These are phyloP conservation scores for Emys orbicularis DNA, from an alignment of 2,797 vertebrate species.

Conservation along the genomic window DNA sequence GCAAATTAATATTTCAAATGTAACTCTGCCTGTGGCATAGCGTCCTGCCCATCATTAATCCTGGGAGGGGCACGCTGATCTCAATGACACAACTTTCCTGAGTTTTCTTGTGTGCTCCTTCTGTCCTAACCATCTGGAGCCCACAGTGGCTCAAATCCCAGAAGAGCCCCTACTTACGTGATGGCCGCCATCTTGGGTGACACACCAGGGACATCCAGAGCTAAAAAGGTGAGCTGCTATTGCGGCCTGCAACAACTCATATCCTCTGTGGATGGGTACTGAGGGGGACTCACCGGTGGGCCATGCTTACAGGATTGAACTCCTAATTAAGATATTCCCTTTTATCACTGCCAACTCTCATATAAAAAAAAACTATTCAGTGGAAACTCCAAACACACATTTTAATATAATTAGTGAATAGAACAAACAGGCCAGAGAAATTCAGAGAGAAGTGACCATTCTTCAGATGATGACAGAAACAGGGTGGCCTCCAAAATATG, in stretches of 20 bases:
- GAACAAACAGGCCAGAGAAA: accelerated
- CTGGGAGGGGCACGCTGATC: background rate
- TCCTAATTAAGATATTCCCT: accelerated
- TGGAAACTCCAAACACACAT: accelerated
- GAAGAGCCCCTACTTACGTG: background rate
- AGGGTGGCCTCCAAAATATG: accelerated
- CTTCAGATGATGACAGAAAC: background rate
- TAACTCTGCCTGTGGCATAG: background rate
- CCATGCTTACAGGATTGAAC: background rate
- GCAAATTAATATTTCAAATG: background rate
- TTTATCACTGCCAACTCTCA: background rate
- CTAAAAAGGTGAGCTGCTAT: background rate
- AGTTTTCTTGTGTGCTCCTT: background rate
- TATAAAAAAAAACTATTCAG: background rate
- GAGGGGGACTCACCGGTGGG: background rate
- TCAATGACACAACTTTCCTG: background rate
- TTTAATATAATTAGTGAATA: background rate
- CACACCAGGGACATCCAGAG: background rate
- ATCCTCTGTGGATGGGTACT: background rate
- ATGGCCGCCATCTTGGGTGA: background rate
- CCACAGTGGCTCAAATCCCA: background rate
- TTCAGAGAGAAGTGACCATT: background rate
- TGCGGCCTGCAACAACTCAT: background rate
- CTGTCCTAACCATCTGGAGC: background rate
- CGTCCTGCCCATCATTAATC: background rate